phyloP scores from a whole-genome alignment of 2,797 vertebrate genomes.

The Carapus acus region DNA sequence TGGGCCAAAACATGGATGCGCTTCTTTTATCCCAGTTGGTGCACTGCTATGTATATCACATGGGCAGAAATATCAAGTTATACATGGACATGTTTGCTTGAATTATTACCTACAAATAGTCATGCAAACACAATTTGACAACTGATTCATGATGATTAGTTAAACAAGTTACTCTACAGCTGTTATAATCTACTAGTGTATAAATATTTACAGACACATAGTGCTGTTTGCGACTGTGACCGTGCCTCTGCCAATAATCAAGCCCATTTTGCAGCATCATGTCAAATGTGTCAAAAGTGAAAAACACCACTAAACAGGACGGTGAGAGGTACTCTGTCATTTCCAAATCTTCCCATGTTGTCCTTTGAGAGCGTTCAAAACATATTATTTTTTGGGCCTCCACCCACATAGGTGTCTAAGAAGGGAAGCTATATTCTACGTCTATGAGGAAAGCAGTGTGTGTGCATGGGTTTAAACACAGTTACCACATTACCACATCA shows the following conservation, averaged over 20 bases:
- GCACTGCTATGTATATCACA: no score
- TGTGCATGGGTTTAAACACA: constrained; percentile 25
- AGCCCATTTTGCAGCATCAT: neutral
- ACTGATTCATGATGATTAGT: no score
- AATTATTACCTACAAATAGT: no score
- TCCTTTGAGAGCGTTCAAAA: constrained; percentile 23
- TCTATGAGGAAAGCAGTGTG: neutral
- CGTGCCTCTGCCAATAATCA: constrained; percentile 7
- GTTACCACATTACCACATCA: constrained; percentile 21
- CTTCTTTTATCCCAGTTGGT: neutral
- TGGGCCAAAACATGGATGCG: constrained; percentile 6
- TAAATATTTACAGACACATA: no score
- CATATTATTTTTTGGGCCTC: constrained; percentile 21
- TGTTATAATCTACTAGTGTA: no score
- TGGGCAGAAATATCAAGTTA: no score
- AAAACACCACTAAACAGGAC: constrained; percentile 14
- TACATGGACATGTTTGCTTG: no score
- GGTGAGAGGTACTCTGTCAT: constrained; percentile 16
- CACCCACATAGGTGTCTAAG: constrained; percentile 24
- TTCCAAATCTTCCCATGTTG: constrained; percentile 7
- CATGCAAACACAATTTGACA: no score
- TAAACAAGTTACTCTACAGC: neutral
- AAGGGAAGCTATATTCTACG: constrained; percentile 1
- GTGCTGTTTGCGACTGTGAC: no score
- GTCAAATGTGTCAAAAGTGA: constrained; percentile 9